Percentiles rank a stretch among this genome's conserved stretches.
Conservation (phyloP, 1,140 invertebrate genomes). For the Diprion similis region DNA sequence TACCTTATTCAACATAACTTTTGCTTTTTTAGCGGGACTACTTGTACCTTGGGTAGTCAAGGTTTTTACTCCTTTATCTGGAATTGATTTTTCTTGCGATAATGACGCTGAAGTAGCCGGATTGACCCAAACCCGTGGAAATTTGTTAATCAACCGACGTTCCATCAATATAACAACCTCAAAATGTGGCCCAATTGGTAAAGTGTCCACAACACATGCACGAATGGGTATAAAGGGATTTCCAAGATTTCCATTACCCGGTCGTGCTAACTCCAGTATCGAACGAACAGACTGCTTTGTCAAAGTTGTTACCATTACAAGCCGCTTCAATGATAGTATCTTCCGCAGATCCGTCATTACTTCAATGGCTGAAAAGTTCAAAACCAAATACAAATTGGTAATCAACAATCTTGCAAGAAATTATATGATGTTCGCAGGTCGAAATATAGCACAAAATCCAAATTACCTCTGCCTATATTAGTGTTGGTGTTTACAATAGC, state of each 20-base stretch:
- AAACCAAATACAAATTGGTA: neutral
- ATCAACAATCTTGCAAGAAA: neutral
- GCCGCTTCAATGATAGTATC: constrained; percentile 46
- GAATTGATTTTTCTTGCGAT: constrained; percentile 26
- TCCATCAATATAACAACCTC: constrained; percentile 57
- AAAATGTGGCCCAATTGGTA: constrained; percentile 52
- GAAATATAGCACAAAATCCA: constrained; percentile 20
- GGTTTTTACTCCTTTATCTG: constrained; percentile 13
- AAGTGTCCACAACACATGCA: constrained; percentile 54
- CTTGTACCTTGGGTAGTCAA: neutral
- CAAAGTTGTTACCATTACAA: constrained; percentile 57
- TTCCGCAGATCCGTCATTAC: constrained; percentile 52
- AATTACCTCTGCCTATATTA: constrained; percentile 51
- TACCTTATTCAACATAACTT: neutral
- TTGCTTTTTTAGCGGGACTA: constrained; percentile 16
- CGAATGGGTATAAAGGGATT: constrained; percentile 54
- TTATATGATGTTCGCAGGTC: neutral
- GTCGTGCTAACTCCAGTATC: constrained; percentile 55
- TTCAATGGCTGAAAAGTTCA: constrained; percentile 47
- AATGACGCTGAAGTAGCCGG: constrained; percentile 27
- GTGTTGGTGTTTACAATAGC: constrained; percentile 55
- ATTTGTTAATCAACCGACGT: constrained; percentile 46
- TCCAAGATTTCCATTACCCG: constrained; percentile 41
- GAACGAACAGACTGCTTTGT: constrained; percentile 58
- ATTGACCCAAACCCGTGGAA: constrained; percentile 30